A percentile compares a stretch with the other conserved stretches of the same genome.
Conservation (phyloP, 2,113 vertebrate genomes). For the Hippocampus mohnikei region DNA sequence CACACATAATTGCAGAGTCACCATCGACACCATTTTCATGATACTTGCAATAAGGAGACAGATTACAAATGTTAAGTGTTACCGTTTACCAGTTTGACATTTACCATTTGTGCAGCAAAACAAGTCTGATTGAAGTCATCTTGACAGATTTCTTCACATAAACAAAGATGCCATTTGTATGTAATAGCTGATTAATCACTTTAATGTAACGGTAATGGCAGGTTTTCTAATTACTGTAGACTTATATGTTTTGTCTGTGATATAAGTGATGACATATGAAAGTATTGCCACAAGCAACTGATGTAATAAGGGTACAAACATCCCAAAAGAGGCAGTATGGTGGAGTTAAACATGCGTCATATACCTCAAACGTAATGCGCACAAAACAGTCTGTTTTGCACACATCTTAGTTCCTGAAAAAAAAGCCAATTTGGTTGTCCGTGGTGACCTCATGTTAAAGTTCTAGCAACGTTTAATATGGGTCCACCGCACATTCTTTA, state of each 20-base stretch:
- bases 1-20: background rate
- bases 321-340: slow-evolving; percentile 58
- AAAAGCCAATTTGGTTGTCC: background rate
- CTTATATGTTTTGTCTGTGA: slow-evolving; percentile 17
- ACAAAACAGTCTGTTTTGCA: background rate
- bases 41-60: background rate
- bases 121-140: background rate
- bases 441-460: background rate
- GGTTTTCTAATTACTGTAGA: background rate
- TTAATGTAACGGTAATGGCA: background rate
- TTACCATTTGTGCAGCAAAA: background rate
- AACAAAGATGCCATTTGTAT: background rate
- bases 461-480: background rate
- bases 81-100: background rate
- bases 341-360: slow-evolving; percentile 20
- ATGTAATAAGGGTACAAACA: slow-evolving; percentile 24
- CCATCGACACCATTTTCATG: background rate
- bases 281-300: background rate
- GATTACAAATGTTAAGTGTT: background rate
- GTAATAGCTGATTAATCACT: background rate
- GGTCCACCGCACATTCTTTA: background rate
- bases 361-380: background rate
- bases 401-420: background rate
- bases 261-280: slow-evolving; percentile 23
- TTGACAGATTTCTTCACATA: background rate